phyloP scores from a whole-genome alignment of 1,140 invertebrate species.

The Heliconius hewitsoni region DNA sequence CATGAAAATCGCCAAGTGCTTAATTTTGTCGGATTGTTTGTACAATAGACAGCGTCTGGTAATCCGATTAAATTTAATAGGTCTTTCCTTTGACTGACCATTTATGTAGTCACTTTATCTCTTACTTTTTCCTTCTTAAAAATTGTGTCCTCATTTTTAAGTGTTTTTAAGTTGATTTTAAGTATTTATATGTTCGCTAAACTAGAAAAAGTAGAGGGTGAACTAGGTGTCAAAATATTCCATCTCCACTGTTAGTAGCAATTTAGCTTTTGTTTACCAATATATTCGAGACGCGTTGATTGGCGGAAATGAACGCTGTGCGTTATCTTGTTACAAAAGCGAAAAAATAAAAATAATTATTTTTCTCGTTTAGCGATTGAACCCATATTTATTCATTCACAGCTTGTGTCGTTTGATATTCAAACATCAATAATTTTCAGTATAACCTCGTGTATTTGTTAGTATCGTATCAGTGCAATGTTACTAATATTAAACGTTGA shows the following conservation, averaged over 20 bases:
- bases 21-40: constrained; percentile 17
- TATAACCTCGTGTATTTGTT: too few relatives aligned
- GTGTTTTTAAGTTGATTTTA: not conserved
- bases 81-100: not conserved
- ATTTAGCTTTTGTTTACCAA: too few relatives aligned
- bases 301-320: not conserved
- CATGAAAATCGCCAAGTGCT: constrained; percentile 10
- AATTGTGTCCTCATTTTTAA: not conserved
- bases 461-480: too few relatives aligned
- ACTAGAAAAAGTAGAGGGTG: too few relatives aligned
- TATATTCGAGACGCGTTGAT: not conserved
- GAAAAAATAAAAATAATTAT: too few relatives aligned
- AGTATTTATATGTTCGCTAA: not conserved
- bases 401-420: too few relatives aligned
- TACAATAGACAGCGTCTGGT: constrained; percentile 22
- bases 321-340: not conserved
- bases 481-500: too few relatives aligned
- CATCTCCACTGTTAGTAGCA: too few relatives aligned
- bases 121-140: not conserved
- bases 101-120: not conserved
- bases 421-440: too few relatives aligned
- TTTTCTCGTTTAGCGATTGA: too few relatives aligned
- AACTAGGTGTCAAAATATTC: too few relatives aligned
- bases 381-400: too few relatives aligned
- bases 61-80: constrained; percentile 32